A percentile compares a stretch with the other conserved stretches of the same genome.
phyloP scores from a whole-genome alignment of 1,140 invertebrate species.

The Melipona quadrifasciata region DNA sequence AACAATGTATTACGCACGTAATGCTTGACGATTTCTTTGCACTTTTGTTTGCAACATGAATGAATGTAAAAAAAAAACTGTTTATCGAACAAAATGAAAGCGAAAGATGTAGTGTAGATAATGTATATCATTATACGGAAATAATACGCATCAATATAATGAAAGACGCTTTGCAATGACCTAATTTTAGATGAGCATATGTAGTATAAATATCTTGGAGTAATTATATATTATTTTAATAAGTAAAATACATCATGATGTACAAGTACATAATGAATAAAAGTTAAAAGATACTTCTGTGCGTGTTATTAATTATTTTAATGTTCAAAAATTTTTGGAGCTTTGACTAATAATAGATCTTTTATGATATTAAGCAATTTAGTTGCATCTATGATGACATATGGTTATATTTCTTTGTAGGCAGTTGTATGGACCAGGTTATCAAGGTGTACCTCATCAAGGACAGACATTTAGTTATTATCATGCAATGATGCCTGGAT shows the following conservation, averaged over 20 bases:
- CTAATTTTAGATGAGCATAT: conserved; percentile 19
- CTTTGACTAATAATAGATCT: neutral
- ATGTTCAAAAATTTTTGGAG: neutral
- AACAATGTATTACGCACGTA: neutral
- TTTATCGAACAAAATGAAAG: neutral
- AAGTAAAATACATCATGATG: neutral
- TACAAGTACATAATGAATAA: neutral
- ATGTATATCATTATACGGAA: too few species aligned
- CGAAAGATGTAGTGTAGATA: neutral
- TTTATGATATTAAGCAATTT: neutral
- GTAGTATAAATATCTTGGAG: neutral
- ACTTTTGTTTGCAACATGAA: neutral
- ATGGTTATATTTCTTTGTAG: conserved; percentile 64
- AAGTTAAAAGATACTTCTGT: neutral
- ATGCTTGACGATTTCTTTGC: neutral
- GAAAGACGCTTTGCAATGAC: neutral
- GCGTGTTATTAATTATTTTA: neutral
- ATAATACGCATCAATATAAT: neutral
- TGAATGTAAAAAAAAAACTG: neutral
- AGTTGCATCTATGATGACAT: neutral
- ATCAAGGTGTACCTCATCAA: conserved; percentile 71
- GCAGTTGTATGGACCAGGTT: conserved; percentile 77
- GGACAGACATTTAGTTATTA: conserved; percentile 78
- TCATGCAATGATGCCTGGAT: conserved; percentile 77
- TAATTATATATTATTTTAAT: neutral